Conservation (phyloP, 2,797 vertebrate species). For the Pampus argenteus region DNA sequence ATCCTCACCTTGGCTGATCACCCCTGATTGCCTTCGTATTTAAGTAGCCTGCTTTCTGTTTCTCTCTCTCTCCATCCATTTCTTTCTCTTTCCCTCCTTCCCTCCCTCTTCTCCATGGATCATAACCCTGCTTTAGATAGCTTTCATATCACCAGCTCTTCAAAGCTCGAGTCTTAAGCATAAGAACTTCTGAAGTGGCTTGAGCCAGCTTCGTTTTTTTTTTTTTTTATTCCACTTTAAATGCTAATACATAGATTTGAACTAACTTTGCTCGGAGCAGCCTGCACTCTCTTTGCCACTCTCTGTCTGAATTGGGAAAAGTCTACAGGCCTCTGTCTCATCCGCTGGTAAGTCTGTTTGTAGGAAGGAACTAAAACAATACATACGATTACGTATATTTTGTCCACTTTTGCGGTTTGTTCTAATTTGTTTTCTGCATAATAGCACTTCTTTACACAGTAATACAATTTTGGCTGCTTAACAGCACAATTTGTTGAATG, state of each 20-base stretch:
- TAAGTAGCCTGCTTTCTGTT: conserved; percentile 35
- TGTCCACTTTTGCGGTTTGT: not conserved
- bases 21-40: conserved; percentile 44
- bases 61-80: conserved; percentile 38
- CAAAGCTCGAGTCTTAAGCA: conserved; percentile 77
- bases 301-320: conserved; percentile 33
- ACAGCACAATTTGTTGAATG: not conserved
- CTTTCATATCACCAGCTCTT: conserved; percentile 70
- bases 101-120: conserved; percentile 55
- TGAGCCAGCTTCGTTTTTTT: conserved; percentile 61
- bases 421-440: not conserved
- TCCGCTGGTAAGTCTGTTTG: conserved; percentile 9
- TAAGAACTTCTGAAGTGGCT: conserved; percentile 75
- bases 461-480: not conserved
- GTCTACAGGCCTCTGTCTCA: conserved; percentile 32
- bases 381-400: conserved; percentile 4
- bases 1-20: conserved; percentile 53
- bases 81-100: conserved; percentile 36
- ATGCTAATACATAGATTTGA: conserved; percentile 73
- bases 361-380: conserved; percentile 16
- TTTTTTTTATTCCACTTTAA: conserved; percentile 72
- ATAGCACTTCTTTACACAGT: not conserved
- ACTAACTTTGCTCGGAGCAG: conserved; percentile 55
- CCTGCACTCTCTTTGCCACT: conserved; percentile 44
- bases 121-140: conserved; percentile 78